A percentile compares a stretch with the other conserved stretches of the same genome.
Evolutionary conservation across 2,888 invertebrate genomes (phyloP).

Genomic region (Atethmia centrago): DNA sequence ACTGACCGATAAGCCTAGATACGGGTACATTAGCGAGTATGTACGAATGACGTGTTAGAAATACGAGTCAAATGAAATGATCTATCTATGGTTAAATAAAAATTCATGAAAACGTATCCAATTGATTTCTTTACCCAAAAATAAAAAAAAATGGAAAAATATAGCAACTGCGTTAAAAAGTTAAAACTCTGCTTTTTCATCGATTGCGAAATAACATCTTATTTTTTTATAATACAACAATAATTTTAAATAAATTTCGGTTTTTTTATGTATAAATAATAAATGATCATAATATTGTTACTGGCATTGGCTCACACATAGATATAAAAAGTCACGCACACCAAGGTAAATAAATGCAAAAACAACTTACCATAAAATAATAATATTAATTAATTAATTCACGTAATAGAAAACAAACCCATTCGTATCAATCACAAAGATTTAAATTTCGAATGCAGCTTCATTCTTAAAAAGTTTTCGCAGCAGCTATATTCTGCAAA

Average conservation of each 20-base stretch:
- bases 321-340: conserved; percentile 46
- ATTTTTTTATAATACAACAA: neutral
- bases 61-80: neutral
- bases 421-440: conserved; percentile 40
- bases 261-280: neutral
- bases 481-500: conserved; percentile 15
- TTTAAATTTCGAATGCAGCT: conserved; percentile 46
- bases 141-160: too few relatives aligned
- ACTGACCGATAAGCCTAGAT: conserved; percentile 48
- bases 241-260: neutral
- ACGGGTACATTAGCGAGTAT: conserved; percentile 25
- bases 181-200: neutral
- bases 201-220: neutral
- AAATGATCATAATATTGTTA: neutral
- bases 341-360: conserved; percentile 17
- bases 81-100: neutral
- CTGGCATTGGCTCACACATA: neutral
- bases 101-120: neutral
- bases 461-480: conserved; percentile 30
- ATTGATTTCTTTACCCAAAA: too few relatives aligned
- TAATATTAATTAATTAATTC: neutral
- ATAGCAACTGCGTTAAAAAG: too few relatives aligned
- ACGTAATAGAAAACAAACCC: conserved; percentile 55
- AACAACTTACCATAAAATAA: conserved; percentile 44
- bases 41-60: conserved; percentile 19